phyloP scores from a whole-genome alignment of 2,888 invertebrate species.

The Lithophane semibrunnea region DNA sequence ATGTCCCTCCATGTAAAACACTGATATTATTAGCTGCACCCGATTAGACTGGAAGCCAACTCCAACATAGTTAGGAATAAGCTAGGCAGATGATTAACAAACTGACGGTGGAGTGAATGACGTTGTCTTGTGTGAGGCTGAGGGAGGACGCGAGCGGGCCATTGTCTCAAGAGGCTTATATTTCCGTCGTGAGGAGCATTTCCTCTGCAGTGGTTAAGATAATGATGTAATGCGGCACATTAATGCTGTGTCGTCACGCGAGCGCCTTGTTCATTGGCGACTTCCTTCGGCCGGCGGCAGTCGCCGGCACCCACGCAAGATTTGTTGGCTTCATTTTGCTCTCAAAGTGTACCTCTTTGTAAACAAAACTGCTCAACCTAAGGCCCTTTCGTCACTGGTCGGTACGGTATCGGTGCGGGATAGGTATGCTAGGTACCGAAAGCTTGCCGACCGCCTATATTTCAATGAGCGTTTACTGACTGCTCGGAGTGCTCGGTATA shows the following conservation, averaged over 20 bases:
- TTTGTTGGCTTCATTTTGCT: slow-evolving; percentile 6
- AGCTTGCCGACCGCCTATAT: too few species aligned
- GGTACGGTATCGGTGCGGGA: too few species aligned
- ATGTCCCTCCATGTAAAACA: too few species aligned
- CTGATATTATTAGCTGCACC: not conserved
- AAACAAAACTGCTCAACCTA: slow-evolving; percentile 1
- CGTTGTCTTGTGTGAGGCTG: not conserved
- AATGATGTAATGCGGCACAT: slow-evolving; percentile 71
- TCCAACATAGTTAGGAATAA: not conserved
- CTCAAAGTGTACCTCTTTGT: slow-evolving; percentile 8
- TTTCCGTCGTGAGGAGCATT: slow-evolving; percentile 67
- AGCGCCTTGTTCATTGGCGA: slow-evolving; percentile 69
- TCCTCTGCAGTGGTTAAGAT: slow-evolving; percentile 59
- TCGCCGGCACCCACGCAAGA: slow-evolving; percentile 53
- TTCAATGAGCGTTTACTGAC: too few species aligned
- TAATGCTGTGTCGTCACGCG: slow-evolving; percentile 59
- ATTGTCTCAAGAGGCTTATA: slow-evolving; percentile 60
- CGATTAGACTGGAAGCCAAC: not conserved
- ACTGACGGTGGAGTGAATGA: not conserved
- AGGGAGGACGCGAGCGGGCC: slow-evolving; percentile 9
- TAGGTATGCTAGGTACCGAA: too few species aligned
- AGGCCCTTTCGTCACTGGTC: too few species aligned
- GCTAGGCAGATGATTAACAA: not conserved
- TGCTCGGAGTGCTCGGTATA: too few species aligned
- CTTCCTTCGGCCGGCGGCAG: slow-evolving; percentile 65